Evolutionary conservation across 2,113 vertebrate species (phyloP), one percentile per base, ranked within the genome.

Genomic region (Dromaius novaehollandiae): DNA sequence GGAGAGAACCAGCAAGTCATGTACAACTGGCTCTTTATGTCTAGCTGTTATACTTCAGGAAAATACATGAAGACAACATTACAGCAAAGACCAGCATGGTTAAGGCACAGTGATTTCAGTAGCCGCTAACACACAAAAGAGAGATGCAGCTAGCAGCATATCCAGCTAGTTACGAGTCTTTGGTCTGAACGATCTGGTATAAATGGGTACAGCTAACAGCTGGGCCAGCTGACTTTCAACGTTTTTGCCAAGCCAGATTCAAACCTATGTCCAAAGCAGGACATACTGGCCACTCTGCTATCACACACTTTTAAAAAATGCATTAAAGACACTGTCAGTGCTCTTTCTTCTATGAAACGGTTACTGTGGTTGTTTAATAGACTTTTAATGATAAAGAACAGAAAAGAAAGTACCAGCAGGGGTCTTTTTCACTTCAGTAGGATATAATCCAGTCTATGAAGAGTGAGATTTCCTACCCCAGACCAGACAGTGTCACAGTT

Each of bases 21-120:
- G 20, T n/a, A 30, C 11, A 25, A 75, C 7, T n/a, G 60, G 55
- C 44, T 61, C 7, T 68, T 53, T 38, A 34, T 24, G 38, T 44
- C 19, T 24, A 68, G 61, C 53, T 86, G 34, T 68, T n/a, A 53
- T 26, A 24, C 36, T 26, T 73, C 68, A 60, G 60, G 51, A 46
- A 66, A 38, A 60, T 30, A 61, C 9, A 12, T 3, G 28, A 70
- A 70, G 63, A 10, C 28, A 22, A 55, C 18, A 13, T 36, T 22
- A 32, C 28, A 38, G 32, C 71, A 53, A 38, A 69, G 55, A 64
- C 53, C 34, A 40, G 55, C 13, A 53, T 26, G 21, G 32, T 26
- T 53, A 76, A 44, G 36, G 32, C 61, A 26, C 1, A 5, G 10
- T 0, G 1, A 46, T 22, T 69, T 76, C 46, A 53, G 71, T 9